These are phyloP conservation scores for Megalops atlanticus DNA, from an alignment of 2,113 vertebrate species.

Conservation along the genomic window DNA sequence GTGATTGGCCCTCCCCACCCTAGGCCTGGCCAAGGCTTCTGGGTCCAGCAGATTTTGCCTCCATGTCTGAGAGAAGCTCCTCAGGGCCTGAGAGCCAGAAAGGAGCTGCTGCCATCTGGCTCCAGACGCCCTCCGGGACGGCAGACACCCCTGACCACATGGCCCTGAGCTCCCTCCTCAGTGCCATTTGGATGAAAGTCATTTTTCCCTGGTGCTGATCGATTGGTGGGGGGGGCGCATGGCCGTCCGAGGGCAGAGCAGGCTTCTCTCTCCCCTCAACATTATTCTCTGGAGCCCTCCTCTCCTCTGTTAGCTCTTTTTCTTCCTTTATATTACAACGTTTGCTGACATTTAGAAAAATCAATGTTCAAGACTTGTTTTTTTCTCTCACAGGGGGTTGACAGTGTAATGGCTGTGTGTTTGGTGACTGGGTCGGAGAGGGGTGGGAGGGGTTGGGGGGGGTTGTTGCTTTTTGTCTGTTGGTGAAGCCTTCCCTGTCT, in stretches of 20 bases:
- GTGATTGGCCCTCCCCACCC: neutral
- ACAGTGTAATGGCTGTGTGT: neutral
- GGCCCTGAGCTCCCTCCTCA: neutral
- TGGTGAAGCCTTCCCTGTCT: neutral
- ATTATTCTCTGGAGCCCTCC: too few relatives aligned
- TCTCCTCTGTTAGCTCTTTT: neutral
- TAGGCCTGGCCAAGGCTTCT: neutral
- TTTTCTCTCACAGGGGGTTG: neutral
- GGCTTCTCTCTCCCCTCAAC: neutral
- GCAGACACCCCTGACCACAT: neutral
- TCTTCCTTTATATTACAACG: neutral
- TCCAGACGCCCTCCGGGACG: too few relatives aligned
- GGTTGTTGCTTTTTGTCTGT: neutral
- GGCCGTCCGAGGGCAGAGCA: neutral
- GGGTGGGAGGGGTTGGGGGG: neutral
- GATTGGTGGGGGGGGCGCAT: neutral
- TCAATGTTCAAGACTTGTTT: neutral
- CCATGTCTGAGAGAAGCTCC: neutral
- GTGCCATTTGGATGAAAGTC: neutral
- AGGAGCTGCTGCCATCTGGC: neutral
- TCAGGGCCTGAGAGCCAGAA: too few relatives aligned
- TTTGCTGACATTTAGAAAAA: conserved; percentile 2
- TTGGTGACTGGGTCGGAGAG: neutral
- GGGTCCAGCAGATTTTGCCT: neutral
- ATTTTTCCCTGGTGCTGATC: neutral